Evolutionary conservation across 2,888 invertebrate species (phyloP).

Genomic region (Eilema caniola): DNA sequence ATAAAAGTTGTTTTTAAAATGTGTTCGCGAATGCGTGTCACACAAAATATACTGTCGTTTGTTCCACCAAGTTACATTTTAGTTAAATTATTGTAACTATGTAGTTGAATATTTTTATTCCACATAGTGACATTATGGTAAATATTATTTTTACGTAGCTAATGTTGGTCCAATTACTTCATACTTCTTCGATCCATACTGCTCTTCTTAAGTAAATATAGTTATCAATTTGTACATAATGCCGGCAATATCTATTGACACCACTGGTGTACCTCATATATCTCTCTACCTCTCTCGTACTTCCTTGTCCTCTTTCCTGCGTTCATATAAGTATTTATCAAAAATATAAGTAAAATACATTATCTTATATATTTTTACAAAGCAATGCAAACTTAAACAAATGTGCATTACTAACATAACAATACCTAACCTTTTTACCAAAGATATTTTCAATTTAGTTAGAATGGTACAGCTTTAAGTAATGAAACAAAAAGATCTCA

Average conservation of each 20-base stretch:
- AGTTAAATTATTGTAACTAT: neutral
- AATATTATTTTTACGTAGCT: neutral
- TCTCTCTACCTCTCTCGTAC: neutral
- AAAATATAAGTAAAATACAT: neutral
- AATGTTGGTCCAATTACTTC: neutral
- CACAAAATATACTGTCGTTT: constrained; percentile 58
- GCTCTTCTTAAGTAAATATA: neutral
- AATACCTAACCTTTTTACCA: neutral
- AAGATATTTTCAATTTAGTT: neutral
- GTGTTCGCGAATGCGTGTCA: constrained; percentile 65
- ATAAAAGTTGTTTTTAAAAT: constrained; percentile 61
- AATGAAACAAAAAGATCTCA: neutral
- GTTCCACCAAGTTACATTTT: neutral
- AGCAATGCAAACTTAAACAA: neutral
- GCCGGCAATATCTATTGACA: too few relatives aligned
- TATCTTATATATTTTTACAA: neutral
- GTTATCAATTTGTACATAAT: neutral
- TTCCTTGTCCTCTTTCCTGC: neutral
- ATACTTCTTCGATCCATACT: neutral
- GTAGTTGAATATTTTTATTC: neutral
- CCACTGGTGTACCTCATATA: too few relatives aligned
- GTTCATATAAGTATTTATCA: neutral
- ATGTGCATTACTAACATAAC: neutral
- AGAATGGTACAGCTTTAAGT: neutral
- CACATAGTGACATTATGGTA: neutral